These are phyloP conservation scores for Tachyglossus aculeatus DNA, from an alignment of 2,797 vertebrate species.

Conservation along the genomic window DNA sequence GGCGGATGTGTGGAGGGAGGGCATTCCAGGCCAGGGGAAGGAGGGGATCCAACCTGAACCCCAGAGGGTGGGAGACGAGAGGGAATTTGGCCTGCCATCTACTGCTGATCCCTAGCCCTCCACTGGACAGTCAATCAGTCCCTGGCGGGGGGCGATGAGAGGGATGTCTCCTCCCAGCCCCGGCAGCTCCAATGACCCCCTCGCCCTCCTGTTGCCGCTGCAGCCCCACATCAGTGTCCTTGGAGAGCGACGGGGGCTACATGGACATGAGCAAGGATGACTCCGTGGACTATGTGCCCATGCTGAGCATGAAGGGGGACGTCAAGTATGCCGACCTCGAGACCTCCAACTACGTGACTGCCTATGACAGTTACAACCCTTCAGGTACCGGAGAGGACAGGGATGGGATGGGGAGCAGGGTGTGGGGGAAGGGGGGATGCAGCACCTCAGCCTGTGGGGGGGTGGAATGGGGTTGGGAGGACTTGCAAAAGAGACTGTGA, in stretches of 20 bases:
- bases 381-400: conserved; percentile 61
- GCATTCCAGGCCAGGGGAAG: no score
- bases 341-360: conserved; percentile 86
- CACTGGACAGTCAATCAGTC: background rate
- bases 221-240: conserved; percentile 88
- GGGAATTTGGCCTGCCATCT: background rate
- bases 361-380: conserved; percentile 86
- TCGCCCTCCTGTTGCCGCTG: background rate
- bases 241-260: conserved; percentile 93
- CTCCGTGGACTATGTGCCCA: conserved; percentile 89
- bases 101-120: background rate
- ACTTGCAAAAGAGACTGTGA: no score
- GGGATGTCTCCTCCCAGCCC: background rate
- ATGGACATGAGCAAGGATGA: conserved; percentile 99
- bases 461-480: background rate
- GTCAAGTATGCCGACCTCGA: conserved; percentile 95
- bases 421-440: background rate
- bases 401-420: background rate
- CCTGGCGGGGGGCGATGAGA: background rate
- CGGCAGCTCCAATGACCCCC: background rate
- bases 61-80: no score
- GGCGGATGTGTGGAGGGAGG: no score
- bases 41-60: no score
- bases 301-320: conserved; percentile 89
- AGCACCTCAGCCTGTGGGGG: background rate